Conservation (phyloP, 1,140 invertebrate genomes). For the Conus ventricosus region DNA sequence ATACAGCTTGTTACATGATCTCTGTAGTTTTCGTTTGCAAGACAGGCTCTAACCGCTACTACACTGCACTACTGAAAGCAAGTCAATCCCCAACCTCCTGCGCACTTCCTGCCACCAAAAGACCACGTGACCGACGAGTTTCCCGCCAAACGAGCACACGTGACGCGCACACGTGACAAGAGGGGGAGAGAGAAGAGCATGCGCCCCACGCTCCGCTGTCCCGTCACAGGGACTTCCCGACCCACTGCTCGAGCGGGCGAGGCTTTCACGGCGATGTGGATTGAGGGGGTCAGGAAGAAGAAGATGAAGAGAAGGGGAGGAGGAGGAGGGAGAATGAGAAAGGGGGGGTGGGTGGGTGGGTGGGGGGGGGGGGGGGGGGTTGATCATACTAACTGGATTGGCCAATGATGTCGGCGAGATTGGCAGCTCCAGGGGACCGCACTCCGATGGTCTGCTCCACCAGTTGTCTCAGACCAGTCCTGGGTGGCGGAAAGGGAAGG, state of each 20-base stretch:
- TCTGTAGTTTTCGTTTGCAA: no score
- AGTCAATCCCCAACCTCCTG: no score
- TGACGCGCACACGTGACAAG: no score
- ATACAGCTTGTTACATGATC: no score
- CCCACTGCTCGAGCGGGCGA: background rate
- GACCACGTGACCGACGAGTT: no score
- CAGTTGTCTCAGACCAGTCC: slow-evolving; percentile 22
- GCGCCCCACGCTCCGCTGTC: background rate
- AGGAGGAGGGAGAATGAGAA: background rate
- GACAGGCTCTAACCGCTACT: no score
- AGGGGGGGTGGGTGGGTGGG: background rate
- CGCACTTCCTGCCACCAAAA: no score
- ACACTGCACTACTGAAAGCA: no score
- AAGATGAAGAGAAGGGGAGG: background rate
- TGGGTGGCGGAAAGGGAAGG: background rate
- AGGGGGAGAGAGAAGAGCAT: no score
- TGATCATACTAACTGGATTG: slow-evolving; percentile 43
- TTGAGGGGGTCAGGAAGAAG: background rate
- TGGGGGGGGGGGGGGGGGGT: background rate
- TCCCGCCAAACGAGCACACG: no score
- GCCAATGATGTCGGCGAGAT: slow-evolving; percentile 28
- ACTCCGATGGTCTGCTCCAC: slow-evolving; percentile 38
- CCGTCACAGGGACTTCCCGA: background rate
- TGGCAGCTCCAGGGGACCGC: background rate
- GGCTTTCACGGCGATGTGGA: background rate